A percentile compares a stretch with the other conserved stretches of the same genome.
Evolutionary conservation across 2,113 vertebrate genomes (phyloP).

Genomic region (Lophura nycthemera): DNA sequence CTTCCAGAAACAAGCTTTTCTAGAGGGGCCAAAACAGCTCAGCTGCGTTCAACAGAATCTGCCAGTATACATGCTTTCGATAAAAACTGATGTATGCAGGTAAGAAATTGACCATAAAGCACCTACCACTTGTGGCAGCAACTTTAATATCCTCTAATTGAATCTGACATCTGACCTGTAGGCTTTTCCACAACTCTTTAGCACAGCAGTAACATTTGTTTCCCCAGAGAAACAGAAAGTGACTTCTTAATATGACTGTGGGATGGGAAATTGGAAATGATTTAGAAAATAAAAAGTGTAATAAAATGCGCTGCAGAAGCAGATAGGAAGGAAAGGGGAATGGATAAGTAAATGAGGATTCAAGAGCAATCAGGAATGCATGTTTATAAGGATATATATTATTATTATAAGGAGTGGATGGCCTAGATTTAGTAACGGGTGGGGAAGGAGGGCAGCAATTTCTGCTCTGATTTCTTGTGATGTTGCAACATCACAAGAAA

Average conservation of each 20-base stretch:
- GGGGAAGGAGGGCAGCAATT: rapidly evolving
- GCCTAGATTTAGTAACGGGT: neutral
- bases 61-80: too few relatives aligned
- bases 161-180: rapidly evolving
- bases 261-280: too few relatives aligned
- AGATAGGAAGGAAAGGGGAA: neutral
- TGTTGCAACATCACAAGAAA: too few relatives aligned
- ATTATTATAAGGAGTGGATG: neutral
- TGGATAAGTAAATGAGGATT: neutral
- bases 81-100: neutral
- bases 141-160: rapidly evolving
- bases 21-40: rapidly evolving
- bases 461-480: neutral
- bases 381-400: neutral
- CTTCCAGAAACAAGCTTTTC: rapidly evolving
- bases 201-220: rapidly evolving
- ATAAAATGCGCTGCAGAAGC: neutral
- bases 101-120: too few relatives aligned
- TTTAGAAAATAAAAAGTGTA: too few relatives aligned
- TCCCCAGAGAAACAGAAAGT: neutral
- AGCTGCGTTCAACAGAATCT: neutral
- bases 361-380: rapidly evolving
- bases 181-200: neutral
- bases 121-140: neutral
- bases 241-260: rapidly evolving